phyloP scores from a whole-genome alignment of 2,113 vertebrate species.

The Mohoua ochrocephala region DNA sequence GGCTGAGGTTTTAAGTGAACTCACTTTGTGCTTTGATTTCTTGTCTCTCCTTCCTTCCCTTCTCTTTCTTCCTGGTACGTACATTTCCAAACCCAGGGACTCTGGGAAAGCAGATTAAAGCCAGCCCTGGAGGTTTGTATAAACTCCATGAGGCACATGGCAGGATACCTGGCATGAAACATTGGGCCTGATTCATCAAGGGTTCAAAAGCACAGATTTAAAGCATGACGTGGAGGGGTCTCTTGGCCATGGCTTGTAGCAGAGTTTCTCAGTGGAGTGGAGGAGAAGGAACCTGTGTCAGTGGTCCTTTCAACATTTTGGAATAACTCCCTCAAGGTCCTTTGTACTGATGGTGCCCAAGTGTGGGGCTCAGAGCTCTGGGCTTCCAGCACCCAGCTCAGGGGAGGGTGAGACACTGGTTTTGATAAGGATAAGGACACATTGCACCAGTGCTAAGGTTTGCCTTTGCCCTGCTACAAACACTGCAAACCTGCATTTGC shows the following conservation, averaged over 20 bases:
- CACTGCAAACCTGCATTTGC: not conserved
- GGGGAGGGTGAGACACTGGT: rapidly evolving
- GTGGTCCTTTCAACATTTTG: not conserved
- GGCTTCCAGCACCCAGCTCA: not conserved
- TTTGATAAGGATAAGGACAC: not conserved
- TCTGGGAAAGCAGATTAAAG: conserved; percentile 47
- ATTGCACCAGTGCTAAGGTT: not conserved
- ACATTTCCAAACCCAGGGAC: not conserved
- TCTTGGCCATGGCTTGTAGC: not conserved
- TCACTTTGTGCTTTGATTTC: not conserved
- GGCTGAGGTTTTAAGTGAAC: not conserved
- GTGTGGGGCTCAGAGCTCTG: not conserved
- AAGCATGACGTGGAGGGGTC: not conserved
- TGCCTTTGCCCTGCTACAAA: not conserved
- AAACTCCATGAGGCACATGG: not conserved
- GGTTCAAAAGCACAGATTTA: not conserved
- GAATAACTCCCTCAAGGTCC: not conserved
- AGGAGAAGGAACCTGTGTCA: not conserved
- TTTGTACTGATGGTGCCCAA: not conserved
- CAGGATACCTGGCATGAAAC: conserved; percentile 23
- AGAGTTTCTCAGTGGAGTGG: not conserved
- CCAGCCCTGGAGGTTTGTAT: conserved; percentile 1
- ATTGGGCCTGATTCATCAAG: not conserved
- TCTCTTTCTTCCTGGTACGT: not conserved
- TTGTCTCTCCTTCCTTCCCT: not conserved